Conservation (phyloP, 2,113 vertebrate genomes). For the Shinisaurus crocodilurus region DNA sequence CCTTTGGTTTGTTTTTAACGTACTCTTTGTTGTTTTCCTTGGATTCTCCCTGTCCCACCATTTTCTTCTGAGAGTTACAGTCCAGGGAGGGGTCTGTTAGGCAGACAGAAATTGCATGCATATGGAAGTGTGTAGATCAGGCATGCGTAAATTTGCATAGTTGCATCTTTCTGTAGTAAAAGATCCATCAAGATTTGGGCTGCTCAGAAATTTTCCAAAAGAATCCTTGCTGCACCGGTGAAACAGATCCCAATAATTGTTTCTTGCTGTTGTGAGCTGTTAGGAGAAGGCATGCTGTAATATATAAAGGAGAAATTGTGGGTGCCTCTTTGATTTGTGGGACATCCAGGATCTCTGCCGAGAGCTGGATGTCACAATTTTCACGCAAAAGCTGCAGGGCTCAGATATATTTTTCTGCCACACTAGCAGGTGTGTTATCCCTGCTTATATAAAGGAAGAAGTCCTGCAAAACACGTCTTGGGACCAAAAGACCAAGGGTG, state of each 20-base stretch:
- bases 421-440: background rate
- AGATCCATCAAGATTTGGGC: background rate
- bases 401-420: background rate
- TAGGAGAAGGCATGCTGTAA: background rate
- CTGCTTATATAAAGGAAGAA: background rate
- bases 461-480: background rate
- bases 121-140: background rate
- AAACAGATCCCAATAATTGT: background rate
- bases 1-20: background rate
- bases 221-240: background rate
- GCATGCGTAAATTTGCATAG: background rate
- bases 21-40: background rate
- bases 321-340: constrained; percentile 9
- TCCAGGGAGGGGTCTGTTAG: background rate
- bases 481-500: background rate
- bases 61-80: background rate
- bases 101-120: background rate
- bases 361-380: background rate
- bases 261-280: background rate
- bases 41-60: background rate
- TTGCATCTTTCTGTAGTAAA: background rate
- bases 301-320: background rate
- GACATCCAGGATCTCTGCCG: background rate
- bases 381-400: background rate
- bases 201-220: background rate